Conservation (phyloP, 2,113 vertebrate genomes). For the Bos javanicus region DNA sequence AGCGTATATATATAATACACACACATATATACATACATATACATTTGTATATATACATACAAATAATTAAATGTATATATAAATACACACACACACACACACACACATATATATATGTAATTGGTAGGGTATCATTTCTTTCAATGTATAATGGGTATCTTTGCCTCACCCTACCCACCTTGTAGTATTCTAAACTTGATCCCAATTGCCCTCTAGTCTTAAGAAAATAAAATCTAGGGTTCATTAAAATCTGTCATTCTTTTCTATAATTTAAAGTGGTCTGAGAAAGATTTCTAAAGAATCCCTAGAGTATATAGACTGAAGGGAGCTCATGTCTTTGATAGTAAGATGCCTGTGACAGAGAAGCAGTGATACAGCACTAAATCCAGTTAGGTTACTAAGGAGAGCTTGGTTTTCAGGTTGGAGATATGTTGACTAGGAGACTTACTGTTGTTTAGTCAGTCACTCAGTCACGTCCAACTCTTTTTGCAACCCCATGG, state of each 20-base stretch:
- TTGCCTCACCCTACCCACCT: neutral
- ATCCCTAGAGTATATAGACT: neutral
- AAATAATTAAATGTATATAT: too few species aligned
- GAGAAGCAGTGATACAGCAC: neutral
- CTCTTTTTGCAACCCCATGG: neutral
- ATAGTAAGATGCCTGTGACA: neutral
- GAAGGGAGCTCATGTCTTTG: neutral
- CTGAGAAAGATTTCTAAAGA: neutral
- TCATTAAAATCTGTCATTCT: neutral
- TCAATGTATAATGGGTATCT: neutral
- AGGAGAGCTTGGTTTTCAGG: neutral
- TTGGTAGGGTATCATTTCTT: neutral
- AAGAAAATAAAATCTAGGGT: neutral
- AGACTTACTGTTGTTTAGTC: neutral
- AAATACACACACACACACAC: too few species aligned
- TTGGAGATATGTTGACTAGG: neutral
- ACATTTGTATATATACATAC: too few species aligned
- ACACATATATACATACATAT: too few species aligned
- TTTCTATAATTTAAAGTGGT: neutral
- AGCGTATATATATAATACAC: too few species aligned
- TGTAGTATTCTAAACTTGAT: neutral
- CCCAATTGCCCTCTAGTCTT: neutral
- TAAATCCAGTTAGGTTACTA: too few species aligned
- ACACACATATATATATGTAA: neutral
- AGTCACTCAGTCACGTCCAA: neutral